Evolutionary conservation across 2,888 invertebrate species (phyloP), one percentile per base, ranked within the genome.

Genomic region (Cephus nigrinus): DNA sequence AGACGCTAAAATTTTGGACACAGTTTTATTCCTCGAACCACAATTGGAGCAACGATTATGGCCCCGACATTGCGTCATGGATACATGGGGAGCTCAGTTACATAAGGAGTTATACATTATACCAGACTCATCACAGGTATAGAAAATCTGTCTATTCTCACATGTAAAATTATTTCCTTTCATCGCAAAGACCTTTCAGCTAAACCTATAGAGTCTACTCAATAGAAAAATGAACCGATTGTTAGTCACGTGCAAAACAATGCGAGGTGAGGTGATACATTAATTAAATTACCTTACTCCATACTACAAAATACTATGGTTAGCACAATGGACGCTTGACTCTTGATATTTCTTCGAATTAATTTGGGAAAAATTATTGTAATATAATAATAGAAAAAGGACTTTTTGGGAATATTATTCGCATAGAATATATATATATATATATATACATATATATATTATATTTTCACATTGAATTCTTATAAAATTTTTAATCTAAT

Each of bases 31-130:
- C 92, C 95, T 96, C 78, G 95, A 97, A 12, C 95, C 97, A 30
- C 94, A 95, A 68, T 95, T 96, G 93, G 95, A 95, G 88, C 98
- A 99, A 92, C 94, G 95, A 35, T 93, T 99, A 76, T 99, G 98
- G 98, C 99, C 99, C 31, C 93, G 95, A 1, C 99, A 99, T 92
- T 99, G 98, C 92, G 97, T 99, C 11, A 97, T 97, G 92, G 95
- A 97, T 85, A 96, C 97, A 0, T 97, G 97, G 97, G 99, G 99
- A 5, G 96, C 98, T 0, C 96, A 98, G 90, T 93, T 98, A 68
- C 98, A 98, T 89, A 94, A 96, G 88, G 96, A 98, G 87, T 93
- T 99, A 1, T 96, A 96, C 93, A 96, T 97, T 79, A 93, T 94
- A 75, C 95, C 96, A n/a, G 93, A 94, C 82, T 95, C 96, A 1